These are phyloP conservation scores for Zhuqinia jingwanae DNA, from an alignment of 2,888 invertebrate genomes.

Conservation along the genomic window DNA sequence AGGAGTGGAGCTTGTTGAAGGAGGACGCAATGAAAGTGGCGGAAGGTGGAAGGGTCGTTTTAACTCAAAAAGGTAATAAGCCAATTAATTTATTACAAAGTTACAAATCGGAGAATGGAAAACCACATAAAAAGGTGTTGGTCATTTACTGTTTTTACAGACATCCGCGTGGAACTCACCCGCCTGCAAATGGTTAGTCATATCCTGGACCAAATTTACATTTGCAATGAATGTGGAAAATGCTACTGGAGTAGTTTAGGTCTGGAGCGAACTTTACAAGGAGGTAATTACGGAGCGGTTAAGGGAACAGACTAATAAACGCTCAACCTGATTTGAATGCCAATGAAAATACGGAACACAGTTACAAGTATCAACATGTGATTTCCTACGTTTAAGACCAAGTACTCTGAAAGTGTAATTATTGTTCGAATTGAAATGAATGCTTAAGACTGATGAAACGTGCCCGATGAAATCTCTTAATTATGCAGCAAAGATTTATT, in stretches of 20 bases:
- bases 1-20: slow-evolving; percentile 32
- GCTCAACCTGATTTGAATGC: no score
- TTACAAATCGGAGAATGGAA: neutral
- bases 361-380: no score
- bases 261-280: slow-evolving; percentile 80
- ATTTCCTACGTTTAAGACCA: no score
- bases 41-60: neutral
- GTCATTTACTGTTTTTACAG: slow-evolving; percentile 3
- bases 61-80: neutral
- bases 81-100: no score
- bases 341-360: no score
- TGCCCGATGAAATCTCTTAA: no score
- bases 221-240: slow-evolving; percentile 89
- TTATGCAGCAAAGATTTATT: no score
- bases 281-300: no score
- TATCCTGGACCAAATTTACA: slow-evolving; percentile 84
- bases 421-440: no score
- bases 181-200: slow-evolving; percentile 81
- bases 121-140: neutral
- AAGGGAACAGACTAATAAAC: no score
- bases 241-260: slow-evolving; percentile 87
- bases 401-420: no score
- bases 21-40: neutral
- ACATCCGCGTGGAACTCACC: slow-evolving; percentile 80
- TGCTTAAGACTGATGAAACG: no score